Evolutionary conservation across 1,140 invertebrate genomes (phyloP).

Genomic region (Lasioglossum baleicum): DNA sequence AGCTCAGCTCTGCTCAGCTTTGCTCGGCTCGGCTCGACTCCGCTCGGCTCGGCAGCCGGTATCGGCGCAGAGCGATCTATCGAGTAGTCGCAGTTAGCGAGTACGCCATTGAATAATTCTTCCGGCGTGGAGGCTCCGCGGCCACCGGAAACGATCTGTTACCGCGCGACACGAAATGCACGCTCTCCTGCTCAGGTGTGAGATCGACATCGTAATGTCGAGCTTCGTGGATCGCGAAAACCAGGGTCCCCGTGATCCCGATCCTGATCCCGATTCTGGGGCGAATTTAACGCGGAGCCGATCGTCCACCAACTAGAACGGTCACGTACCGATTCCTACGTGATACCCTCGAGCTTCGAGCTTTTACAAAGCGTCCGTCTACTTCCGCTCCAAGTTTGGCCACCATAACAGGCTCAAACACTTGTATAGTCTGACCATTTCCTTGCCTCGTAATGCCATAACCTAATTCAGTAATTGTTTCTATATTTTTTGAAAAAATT

Average conservation of each 20-base stretch:
- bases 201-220: conserved; percentile 57
- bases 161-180: conserved; percentile 66
- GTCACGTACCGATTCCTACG: too few relatives aligned
- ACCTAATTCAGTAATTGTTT: too few relatives aligned
- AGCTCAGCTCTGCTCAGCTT: background rate
- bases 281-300: background rate
- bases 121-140: conserved; percentile 46
- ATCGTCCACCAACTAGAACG: too few relatives aligned
- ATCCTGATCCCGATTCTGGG: background rate
- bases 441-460: too few relatives aligned
- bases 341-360: too few relatives aligned
- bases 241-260: background rate
- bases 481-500: too few relatives aligned
- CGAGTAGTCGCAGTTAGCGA: conserved; percentile 47
- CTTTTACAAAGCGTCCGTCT: too few relatives aligned
- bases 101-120: conserved; percentile 64
- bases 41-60: background rate
- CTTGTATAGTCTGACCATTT: too few relatives aligned
- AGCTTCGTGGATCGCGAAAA: conserved; percentile 27
- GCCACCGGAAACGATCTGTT: conserved; percentile 73
- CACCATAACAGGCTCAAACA: too few relatives aligned
- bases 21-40: background rate
- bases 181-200: conserved; percentile 68
- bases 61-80: conserved; percentile 49
- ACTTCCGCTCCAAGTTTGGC: too few relatives aligned